Base-by-base conservation (phyloP, 2,113 vertebrate genomes). In the Tauraco erythrolophus region DNA sequence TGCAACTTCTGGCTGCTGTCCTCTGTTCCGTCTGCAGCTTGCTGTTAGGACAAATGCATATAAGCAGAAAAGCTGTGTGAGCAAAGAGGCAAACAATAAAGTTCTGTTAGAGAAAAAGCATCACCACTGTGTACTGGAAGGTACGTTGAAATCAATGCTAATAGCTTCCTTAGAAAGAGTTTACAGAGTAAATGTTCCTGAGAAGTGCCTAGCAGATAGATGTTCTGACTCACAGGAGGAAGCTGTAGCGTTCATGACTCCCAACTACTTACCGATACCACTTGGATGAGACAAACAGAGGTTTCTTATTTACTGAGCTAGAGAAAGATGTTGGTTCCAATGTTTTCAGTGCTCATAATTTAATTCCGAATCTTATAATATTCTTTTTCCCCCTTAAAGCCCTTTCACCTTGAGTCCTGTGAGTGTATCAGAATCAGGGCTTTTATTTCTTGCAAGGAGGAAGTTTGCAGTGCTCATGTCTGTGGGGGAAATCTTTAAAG, bases 161-260 rank as follows among this genome's bases (percentile, higher is more conserved):
- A 95, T 70, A 70, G 46, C 66, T 86, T 97, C 46, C 54, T 86
- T 41, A n/a, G 88, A 92, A 94, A 80, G 78, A 53, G 14, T 46
- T 81, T 76, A 39, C 57, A 79, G 64, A 48, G 45, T 85, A 92
- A 83, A 37, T 66, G 19, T 25, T 91, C 48, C 85, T 77, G 66
- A 84, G 78, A 74, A 89, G 46, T 57, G 79, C 35, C 18, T 60
- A 66, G 90, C 66, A 90, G 58, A 53, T n/a, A 21, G 35, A 68
- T 70, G 21, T 41, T 75, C 39, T 88, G 85, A 58, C 48, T 88
- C 58, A 58, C 17, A 82, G 37, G 35, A 88, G 41, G 54, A 76
- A 28, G 27, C 61, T 89, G 19, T 46, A 54, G 25, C 3, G 0
- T 35, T 72, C 31, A 4, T 39, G 23, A 68, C 4, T 93, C 37